Base-by-base conservation (phyloP, 2,888 invertebrate species). In the Hirtodrosophila trivittata region DNA sequence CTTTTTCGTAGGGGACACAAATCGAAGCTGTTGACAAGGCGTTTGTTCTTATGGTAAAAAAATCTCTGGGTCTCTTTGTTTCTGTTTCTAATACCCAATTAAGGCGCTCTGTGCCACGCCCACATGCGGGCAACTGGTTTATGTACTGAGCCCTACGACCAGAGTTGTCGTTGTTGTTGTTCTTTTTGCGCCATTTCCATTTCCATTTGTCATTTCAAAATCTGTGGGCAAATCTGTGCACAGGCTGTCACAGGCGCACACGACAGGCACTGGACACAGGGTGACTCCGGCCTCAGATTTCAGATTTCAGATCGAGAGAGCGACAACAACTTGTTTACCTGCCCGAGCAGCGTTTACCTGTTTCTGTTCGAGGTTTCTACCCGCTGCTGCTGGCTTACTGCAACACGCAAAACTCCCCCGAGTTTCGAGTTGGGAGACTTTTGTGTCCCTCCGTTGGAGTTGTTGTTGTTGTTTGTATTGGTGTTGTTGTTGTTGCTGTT, bases 341-440 rank as follows among this genome's bases (percentile, higher is more conserved):
- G 72, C 38, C 26, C 41, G 45, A 50, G 60, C 54, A 47, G 5
- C 55, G 39, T 60, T 59, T 70, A 71, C 67, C 67, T 71, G 71
- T 66, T 72, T 68, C 45, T 45, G 45, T 45, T 13, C 13, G 18
- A 2, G 39, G 1, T 1, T 6, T 47, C 18, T 21, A 21, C 18
- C 18, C 49, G 55, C 46, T 57, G 59, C 52, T 57, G 45, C 26
- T 58, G 59, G 67, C 54, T 58, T 70, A 72, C 42, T 72, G 56
- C 70, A 57, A 57, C 59, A 72, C 64, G 35, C 60, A 58, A 70
- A 69, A 73, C 70, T 70, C 73, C 70, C 70, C 66, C 69, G 60
- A 63, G 30, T 55, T 60, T 47, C 38, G 33, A 51, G 32, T 8
- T 7, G 37, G 41, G 41, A 25, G 37, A 37, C 46, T 10, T 45